Evolutionary conservation across 2,113 vertebrate species (phyloP).

Genomic region (Rana temporaria): DNA sequence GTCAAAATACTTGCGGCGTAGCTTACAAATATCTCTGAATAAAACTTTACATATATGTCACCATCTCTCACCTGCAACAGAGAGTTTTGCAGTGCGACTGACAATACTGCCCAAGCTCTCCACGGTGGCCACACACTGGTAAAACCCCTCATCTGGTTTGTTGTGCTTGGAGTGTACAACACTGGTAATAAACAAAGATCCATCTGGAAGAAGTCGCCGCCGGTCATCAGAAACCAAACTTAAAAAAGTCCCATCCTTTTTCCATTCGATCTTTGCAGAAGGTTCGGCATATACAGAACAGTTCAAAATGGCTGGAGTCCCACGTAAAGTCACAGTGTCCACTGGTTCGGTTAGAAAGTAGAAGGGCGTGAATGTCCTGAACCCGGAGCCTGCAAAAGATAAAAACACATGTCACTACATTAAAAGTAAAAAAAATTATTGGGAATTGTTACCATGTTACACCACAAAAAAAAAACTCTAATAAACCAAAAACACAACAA

Average conservation of each 20-base stretch:
- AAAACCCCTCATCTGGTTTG: conserved; percentile 94
- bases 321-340: conserved; percentile 83
- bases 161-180: conserved; percentile 97
- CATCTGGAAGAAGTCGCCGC: conserved; percentile 85
- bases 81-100: conserved; percentile 89
- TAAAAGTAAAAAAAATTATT: too few species aligned
- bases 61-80: conserved; percentile 81
- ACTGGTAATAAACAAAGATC: conserved; percentile 84
- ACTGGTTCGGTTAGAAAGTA: conserved; percentile 89
- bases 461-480: too few species aligned
- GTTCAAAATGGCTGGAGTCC: conserved; percentile 84
- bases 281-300: conserved; percentile 86
- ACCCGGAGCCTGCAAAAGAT: conserved; percentile 73
- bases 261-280: conserved; percentile 88
- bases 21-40: background rate
- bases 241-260: conserved; percentile 92
- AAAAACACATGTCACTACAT: background rate
- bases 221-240: conserved; percentile 89
- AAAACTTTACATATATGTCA: background rate
- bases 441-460: too few species aligned
- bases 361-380: conserved; percentile 88
- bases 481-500: too few species aligned
- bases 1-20: background rate
- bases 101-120: conserved; percentile 92
- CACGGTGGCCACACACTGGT: conserved; percentile 94